These are phyloP conservation scores for Sebastes miniatus DNA, from an alignment of 2,797 vertebrate genomes.

Conservation along the genomic window DNA sequence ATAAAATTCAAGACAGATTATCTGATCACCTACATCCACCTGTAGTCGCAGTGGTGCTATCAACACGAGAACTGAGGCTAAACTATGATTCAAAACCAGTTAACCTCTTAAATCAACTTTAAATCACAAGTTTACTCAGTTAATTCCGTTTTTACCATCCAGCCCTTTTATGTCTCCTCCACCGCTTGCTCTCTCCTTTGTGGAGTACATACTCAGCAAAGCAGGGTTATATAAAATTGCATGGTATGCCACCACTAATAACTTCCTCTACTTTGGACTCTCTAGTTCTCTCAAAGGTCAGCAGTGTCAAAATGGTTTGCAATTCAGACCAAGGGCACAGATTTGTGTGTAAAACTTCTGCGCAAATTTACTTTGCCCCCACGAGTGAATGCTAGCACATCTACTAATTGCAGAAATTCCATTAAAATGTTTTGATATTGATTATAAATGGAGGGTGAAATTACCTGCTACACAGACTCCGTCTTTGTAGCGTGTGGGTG, in stretches of 20 bases:
- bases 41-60: background rate
- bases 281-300: background rate
- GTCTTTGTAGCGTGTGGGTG: background rate
- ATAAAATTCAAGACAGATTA: background rate
- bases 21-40: background rate
- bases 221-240: background rate
- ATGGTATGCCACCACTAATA: background rate
- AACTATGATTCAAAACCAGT: background rate
- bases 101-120: background rate
- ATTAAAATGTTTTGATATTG: background rate
- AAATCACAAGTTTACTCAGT: background rate
- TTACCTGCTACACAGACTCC: background rate
- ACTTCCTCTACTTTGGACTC: background rate
- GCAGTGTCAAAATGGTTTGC: background rate
- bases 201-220: background rate
- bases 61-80: background rate
- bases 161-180: background rate
- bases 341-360: background rate
- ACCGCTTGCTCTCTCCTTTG: background rate
- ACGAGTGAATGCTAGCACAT: background rate
- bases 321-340: background rate
- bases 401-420: no score
- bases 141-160: background rate
- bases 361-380: background rate
- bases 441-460: background rate